Base-by-base conservation (phyloP, 2,888 invertebrate genomes). In the Philaethria dido region DNA sequence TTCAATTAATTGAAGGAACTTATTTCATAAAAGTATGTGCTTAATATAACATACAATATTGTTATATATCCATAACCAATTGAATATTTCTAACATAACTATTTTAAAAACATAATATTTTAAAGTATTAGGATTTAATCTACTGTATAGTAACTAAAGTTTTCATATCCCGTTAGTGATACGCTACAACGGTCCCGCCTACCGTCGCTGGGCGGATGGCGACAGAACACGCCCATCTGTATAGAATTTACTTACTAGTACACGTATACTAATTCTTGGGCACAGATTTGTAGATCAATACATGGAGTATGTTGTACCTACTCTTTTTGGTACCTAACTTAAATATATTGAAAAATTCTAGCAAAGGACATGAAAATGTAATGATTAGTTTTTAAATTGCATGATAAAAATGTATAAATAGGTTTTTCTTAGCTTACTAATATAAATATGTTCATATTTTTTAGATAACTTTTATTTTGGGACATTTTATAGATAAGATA, bases 171-270 rank as follows among this genome's bases (percentile, higher is more conserved):
- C 52, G 66, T 63, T 64, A 71, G 64, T 62, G 64, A 68, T 69
- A 69, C 69, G 67, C 69, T 60, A 52, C 52, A 67, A 14, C 69
- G 61, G 66, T 86, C 77, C 85, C 87, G 88, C 85, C 83, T 83
- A 81, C 82, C 80, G 80, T 69, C 80, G 80, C 85, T 86, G 88
- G 90, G 91, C 90, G 90, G 84, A 75, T 72, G 69, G 68, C 47
- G 48, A 48, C 48, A 70, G 69, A 87, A 84, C 89, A 90, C 91
- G 90, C 91, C 90, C 89, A 87, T 83, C 79, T 70, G 68, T 69
- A 75, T 70, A 75, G 69, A 68, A 71, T 66, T 69, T 54, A 70
- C 68, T 50, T 50, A 64, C 66, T 55, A 65, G 25, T 60, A 66
- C 62, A 66, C 36, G 62, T 57, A 57, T 29, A 47, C 55, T 47